Conservation (phyloP, 1,140 invertebrate species). For the Diorhabda carinulata region DNA sequence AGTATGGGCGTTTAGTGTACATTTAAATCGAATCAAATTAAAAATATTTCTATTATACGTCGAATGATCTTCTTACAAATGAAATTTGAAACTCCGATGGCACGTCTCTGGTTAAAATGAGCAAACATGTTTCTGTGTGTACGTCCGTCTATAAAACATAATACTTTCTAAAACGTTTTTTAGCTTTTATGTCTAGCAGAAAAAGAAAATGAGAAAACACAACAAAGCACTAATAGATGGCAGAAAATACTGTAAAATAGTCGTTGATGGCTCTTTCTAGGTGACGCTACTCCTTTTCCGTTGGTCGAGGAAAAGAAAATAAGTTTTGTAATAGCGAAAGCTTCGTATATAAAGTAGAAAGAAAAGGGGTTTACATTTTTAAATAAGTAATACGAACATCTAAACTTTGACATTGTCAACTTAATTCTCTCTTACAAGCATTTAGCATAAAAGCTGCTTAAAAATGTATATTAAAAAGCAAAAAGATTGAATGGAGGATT, state of each 20-base stretch:
- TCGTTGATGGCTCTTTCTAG: not conserved
- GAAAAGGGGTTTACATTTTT: too few relatives aligned
- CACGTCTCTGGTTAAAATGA: not conserved
- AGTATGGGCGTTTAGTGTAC: too few relatives aligned
- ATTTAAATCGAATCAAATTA: too few relatives aligned
- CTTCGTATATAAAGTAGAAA: not conserved
- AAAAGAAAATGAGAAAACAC: not conserved
- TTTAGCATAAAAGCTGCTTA: too few relatives aligned
- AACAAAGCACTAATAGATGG: not conserved
- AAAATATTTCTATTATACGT: too few relatives aligned
- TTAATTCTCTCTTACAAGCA: too few relatives aligned
- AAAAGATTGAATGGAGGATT: too few relatives aligned
- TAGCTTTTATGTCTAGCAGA: not conserved
- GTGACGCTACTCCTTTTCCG: not conserved
- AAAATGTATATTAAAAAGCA: too few relatives aligned
- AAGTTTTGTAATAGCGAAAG: not conserved
- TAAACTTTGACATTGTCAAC: too few relatives aligned
- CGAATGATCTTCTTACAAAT: too few relatives aligned
- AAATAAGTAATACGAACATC: too few relatives aligned
- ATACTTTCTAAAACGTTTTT: constrained; percentile 3
- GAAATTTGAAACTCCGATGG: not conserved
- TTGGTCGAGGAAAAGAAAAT: not conserved
- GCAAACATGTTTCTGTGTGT: not conserved
- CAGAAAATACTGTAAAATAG: not conserved
- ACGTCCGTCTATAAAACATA: not conserved